A percentile compares a stretch with the other conserved stretches of the same genome.
Evolutionary conservation across 2,113 vertebrate species (phyloP).

Genomic region (Sisor rabdophorus): DNA sequence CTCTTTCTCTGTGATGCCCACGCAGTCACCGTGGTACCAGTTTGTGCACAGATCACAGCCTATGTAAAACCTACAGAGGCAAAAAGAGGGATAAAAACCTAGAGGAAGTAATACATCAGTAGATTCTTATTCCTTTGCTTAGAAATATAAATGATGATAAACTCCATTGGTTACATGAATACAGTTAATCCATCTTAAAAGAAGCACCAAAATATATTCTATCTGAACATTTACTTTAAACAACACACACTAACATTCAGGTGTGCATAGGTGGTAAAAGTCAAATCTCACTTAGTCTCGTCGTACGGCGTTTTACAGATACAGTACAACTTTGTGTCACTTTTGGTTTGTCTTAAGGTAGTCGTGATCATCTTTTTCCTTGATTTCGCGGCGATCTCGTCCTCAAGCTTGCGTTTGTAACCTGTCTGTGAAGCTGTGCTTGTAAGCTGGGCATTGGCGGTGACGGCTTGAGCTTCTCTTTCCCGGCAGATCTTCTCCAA

Average conservation of each 20-base stretch:
- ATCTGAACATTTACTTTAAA: neutral
- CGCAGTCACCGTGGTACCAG: conserved; percentile 98
- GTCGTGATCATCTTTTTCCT: conserved; percentile 97
- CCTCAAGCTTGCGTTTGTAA: conserved; percentile 88
- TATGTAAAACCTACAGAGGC: conserved; percentile 90
- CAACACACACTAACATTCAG: too few relatives aligned
- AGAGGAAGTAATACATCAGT: neutral
- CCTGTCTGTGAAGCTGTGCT: conserved; percentile 48
- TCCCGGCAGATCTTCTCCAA: conserved; percentile 83
- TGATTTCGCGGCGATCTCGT: conserved; percentile 81
- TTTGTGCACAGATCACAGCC: conserved; percentile 99
- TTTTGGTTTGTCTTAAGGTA: conserved; percentile 96
- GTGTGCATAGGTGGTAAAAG: neutral
- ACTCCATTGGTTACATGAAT: too few relatives aligned
- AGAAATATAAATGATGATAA: neutral
- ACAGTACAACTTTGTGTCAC: conserved; percentile 97
- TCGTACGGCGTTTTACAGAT: conserved; percentile 98
- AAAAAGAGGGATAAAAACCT: neutral
- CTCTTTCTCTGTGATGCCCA: conserved; percentile 98
- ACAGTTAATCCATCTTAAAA: neutral
- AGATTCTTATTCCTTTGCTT: neutral
- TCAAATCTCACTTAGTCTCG: conserved; percentile 86
- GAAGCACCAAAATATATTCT: neutral
- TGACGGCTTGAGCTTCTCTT: conserved; percentile 79
- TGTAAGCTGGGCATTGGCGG: conserved; percentile 48